These are phyloP conservation scores for Dicrurus megarhynchus DNA, from an alignment of 2,113 vertebrate species.

Conservation along the genomic window DNA sequence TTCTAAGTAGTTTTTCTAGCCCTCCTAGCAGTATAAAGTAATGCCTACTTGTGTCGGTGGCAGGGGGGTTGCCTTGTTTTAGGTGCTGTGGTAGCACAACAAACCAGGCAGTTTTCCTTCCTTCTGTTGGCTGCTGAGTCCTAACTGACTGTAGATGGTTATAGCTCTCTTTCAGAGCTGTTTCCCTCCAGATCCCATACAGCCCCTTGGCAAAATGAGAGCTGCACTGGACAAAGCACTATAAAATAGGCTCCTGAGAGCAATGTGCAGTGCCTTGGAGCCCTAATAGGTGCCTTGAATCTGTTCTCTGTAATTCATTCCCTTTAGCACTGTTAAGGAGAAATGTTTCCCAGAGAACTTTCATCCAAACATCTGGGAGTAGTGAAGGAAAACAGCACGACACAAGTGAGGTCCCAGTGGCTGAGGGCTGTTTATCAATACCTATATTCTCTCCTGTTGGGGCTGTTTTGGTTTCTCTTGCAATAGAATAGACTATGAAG, in stretches of 20 bases:
- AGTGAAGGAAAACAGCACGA: neutral
- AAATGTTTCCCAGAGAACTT: neutral
- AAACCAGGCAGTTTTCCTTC: neutral
- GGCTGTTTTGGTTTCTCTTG: neutral
- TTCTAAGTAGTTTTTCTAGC: neutral
- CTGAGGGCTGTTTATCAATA: neutral
- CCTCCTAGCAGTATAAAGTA: neutral
- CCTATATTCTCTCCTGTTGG: neutral
- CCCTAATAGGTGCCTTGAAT: neutral
- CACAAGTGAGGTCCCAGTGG: accelerated
- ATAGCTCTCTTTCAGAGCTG: neutral
- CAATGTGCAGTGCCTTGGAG: neutral
- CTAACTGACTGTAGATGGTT: neutral
- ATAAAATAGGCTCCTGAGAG: neutral
- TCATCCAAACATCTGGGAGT: neutral
- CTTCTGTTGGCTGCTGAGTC: neutral
- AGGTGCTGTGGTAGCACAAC: neutral
- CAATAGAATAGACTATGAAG: neutral
- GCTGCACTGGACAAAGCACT: neutral
- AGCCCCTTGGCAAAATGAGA: neutral
- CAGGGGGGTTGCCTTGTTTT: neutral
- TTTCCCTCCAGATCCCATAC: neutral
- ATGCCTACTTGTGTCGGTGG: neutral
- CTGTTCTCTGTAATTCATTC: neutral
- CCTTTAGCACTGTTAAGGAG: neutral